Conservation (phyloP, 2,113 vertebrate species). For the Hepsetus odoe region DNA sequence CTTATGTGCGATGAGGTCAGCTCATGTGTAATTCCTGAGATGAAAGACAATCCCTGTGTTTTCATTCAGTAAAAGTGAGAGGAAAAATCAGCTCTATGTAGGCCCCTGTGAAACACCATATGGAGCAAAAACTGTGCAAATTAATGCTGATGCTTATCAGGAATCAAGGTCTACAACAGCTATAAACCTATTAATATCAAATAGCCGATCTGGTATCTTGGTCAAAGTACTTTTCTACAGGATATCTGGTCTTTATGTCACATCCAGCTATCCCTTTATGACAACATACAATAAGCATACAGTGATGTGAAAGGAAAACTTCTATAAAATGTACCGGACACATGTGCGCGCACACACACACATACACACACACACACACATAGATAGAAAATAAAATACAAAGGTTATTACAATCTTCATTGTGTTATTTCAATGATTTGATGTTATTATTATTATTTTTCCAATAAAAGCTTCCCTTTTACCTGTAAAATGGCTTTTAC, state of each 20-base stretch:
- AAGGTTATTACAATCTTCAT: no score
- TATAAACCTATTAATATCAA: background rate
- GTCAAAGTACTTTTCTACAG: constrained; percentile 4
- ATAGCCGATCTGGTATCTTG: background rate
- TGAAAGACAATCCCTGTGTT: constrained; percentile 58
- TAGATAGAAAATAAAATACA: no score
- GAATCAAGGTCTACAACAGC: background rate
- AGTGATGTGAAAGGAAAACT: background rate
- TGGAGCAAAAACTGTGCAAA: constrained; percentile 42
- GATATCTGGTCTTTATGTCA: constrained; percentile 22
- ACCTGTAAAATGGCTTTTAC: no score
- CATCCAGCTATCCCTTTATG: constrained; percentile 5
- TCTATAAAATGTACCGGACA: background rate
- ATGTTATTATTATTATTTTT: no score
- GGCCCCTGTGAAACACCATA: constrained; percentile 40
- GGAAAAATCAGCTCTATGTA: constrained; percentile 54
- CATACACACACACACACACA: background rate
- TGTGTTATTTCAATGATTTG: no score
- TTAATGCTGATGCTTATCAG: constrained; percentile 36
- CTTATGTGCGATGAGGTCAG: constrained; percentile 55
- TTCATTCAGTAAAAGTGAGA: constrained; percentile 53
- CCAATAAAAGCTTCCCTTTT: no score
- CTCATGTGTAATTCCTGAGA: constrained; percentile 53
- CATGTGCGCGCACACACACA: background rate
- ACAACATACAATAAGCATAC: constrained; percentile 2